Conservation (phyloP, 2,113 vertebrate genomes). For the Takifugu flavidus region DNA sequence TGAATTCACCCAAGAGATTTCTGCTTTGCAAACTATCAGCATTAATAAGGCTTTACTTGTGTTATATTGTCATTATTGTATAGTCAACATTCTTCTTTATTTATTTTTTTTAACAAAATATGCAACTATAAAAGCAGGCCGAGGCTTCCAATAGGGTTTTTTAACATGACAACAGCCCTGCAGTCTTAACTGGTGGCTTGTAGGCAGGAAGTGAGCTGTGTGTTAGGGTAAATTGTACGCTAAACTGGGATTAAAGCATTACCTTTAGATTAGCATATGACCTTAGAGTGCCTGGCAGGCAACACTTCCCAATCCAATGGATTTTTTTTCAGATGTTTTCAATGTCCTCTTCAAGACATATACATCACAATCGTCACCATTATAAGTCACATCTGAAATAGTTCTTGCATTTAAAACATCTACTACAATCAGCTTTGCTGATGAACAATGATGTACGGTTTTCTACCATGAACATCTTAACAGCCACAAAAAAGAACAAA, state of each 20-base stretch:
- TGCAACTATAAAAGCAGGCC: constrained; percentile 13
- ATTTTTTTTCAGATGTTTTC: constrained; percentile 1
- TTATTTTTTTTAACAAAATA: constrained; percentile 6
- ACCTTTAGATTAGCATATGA: constrained; percentile 63
- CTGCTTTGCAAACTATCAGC: constrained; percentile 33
- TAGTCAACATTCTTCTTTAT: constrained; percentile 1
- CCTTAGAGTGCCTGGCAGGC: constrained; percentile 46
- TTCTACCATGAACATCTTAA: too few relatives aligned
- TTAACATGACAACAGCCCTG: constrained; percentile 16
- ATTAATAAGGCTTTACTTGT: constrained; percentile 66
- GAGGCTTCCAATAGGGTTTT: constrained; percentile 11
- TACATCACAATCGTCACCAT: too few relatives aligned
- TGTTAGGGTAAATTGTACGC: constrained; percentile 50
- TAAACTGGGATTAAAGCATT: constrained; percentile 67
- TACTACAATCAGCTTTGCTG: too few relatives aligned
- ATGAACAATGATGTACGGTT: background rate
- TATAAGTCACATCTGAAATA: too few relatives aligned
- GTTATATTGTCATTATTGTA: constrained; percentile 37
- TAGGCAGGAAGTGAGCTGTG: constrained; percentile 52
- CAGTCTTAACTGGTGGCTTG: constrained; percentile 34
- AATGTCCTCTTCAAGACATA: constrained; percentile 7
- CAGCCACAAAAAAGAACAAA: too few relatives aligned
- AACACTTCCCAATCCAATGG: constrained; percentile 36
- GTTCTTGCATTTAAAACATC: too few relatives aligned
- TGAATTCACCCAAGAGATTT: constrained; percentile 28